Base-by-base conservation (phyloP, 2,113 vertebrate species). In the Halichoerus grypus region DNA sequence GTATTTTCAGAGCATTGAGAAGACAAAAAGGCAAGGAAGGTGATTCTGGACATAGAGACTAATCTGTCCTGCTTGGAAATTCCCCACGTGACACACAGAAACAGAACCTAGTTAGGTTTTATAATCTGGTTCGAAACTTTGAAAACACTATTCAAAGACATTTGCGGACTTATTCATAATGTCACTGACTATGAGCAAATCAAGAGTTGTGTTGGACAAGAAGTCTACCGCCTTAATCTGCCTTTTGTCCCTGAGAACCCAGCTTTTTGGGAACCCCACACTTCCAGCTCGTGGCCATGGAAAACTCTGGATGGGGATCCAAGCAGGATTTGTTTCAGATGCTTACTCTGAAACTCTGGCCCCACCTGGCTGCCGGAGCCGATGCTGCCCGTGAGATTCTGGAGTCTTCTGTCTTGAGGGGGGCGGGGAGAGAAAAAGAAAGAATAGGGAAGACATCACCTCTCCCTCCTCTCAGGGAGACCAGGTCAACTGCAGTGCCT, bases 1-100 rank as follows among this genome's bases (percentile, higher is more conserved):
- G 51, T 94, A 59, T 86, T 97, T 95, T 89, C 57, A 95, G 65
- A 87, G 53, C 15, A 87, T 5, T 7, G 13, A 53, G 65, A 91
- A 57, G 39, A 42, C 26, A 39, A 83, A 63, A 69, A 46, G 26
- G 39, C 51, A 89, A 84, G 21, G 13, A 42, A 71, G 39, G 24
- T 63, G 69, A 93, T 26, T 67, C 31, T 42, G 42, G 33, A 69
- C 36, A 24, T 0, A 1, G 15, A 77, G 51, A 76, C 7, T 69
- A 33, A 88, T 22, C 18, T 28, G 14, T 21, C 39, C 55, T 84
- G 49, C 36, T 74, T n/a, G 42, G 49, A 69, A 69, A 74, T 7
- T 63, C 26, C 80, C 31, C 59, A 31, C 0, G 0, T 22, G 39
- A 28, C 49, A 53, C 31, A 8, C 1, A 93, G 15, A 85, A 77